phyloP scores from a whole-genome alignment of 2,797 vertebrate species.

The Otolemur crassicaudatus region DNA sequence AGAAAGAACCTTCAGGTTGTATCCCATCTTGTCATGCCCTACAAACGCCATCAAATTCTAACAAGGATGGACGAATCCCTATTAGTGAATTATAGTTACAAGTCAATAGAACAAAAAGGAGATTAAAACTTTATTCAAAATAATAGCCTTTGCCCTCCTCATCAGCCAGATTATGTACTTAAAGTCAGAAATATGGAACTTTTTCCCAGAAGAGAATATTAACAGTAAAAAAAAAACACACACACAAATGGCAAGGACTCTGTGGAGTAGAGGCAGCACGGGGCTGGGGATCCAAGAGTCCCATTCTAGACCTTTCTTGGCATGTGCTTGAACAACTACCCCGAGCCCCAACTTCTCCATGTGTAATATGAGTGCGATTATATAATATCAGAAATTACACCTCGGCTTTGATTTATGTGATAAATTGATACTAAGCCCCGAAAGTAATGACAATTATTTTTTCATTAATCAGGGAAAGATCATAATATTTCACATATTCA shows the following conservation, averaged over 20 bases:
- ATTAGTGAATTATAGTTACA: background rate
- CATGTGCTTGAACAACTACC: background rate
- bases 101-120: background rate
- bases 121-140: background rate
- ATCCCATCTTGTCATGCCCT: too few species aligned
- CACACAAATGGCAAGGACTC: background rate
- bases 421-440: background rate
- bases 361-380: background rate
- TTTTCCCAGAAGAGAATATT: background rate
- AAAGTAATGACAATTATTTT: background rate
- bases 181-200: background rate
- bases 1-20: background rate
- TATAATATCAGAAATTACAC: background rate
- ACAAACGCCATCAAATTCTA: background rate
- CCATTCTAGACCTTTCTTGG: background rate
- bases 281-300: background rate
- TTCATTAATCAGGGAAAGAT: background rate
- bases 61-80: background rate
- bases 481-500: background rate
- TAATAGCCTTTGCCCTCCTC: background rate
- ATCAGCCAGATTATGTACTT: background rate
- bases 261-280: background rate
- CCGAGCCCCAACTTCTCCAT: background rate
- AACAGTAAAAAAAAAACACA: background rate
- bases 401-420: background rate